Conservation (phyloP, 2,113 vertebrate species). For the Psilopogon haemacephalus region DNA sequence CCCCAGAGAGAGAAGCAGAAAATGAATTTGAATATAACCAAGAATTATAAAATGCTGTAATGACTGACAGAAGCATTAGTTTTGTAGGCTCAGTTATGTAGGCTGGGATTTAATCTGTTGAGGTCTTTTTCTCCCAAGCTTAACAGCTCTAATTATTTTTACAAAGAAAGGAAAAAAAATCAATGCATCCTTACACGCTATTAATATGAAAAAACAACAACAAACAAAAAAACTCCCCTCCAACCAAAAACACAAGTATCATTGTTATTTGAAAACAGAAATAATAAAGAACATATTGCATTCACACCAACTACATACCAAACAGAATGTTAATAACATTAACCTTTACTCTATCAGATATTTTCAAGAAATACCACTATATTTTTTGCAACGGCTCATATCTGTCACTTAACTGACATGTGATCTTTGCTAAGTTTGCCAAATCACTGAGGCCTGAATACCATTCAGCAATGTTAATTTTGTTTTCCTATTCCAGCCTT, state of each 20-base stretch:
- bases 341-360: conserved; percentile 64
- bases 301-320: conserved; percentile 61
- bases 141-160: conserved; percentile 43
- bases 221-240: too few relatives aligned
- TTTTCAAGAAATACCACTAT: conserved; percentile 58
- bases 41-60: neutral
- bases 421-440: conserved; percentile 68
- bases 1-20: neutral
- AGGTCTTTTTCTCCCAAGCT: conserved; percentile 3
- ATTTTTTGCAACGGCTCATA: conserved; percentile 46
- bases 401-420: conserved; percentile 66
- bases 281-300: conserved; percentile 48
- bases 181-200: neutral
- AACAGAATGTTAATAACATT: conserved; percentile 62
- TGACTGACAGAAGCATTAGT: neutral
- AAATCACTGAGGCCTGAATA: conserved; percentile 70
- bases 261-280: conserved; percentile 59
- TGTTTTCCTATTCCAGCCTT: conserved; percentile 63
- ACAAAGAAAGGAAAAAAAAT: neutral
- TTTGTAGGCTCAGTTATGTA: neutral
- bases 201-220: conserved; percentile 37
- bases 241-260: neutral
- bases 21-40: conserved; percentile 14
- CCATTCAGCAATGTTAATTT: conserved; percentile 68
- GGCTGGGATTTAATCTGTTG: neutral